These are phyloP conservation scores for Spinus olivaceus DNA, from an alignment of 2,797 vertebrate genomes.

Conservation along the genomic window DNA sequence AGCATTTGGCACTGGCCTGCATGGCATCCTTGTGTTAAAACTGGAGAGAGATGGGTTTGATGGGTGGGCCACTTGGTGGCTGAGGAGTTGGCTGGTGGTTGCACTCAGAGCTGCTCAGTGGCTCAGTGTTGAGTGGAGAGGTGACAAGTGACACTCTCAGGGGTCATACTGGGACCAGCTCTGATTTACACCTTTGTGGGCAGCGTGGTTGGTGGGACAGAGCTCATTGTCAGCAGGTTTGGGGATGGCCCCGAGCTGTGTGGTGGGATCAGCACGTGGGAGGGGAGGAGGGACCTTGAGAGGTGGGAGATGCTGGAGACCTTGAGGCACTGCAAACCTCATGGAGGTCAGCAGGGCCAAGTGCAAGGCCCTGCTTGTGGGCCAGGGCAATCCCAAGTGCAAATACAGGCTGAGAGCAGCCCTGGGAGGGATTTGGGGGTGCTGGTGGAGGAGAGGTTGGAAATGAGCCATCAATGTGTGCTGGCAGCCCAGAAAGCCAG, in stretches of 20 bases:
- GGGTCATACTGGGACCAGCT: neutral
- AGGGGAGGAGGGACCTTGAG: neutral
- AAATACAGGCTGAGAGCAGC: neutral
- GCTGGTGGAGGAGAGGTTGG: neutral
- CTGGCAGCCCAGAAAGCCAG: neutral
- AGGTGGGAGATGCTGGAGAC: neutral
- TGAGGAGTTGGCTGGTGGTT: neutral
- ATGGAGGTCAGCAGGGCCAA: neutral
- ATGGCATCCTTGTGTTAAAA: neutral
- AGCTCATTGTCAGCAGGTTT: neutral
- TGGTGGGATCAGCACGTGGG: fast-evolving
- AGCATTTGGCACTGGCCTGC: neutral
- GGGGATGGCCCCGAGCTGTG: neutral
- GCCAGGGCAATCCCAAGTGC: neutral
- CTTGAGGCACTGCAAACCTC: neutral
- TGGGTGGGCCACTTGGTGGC: too few relatives aligned
- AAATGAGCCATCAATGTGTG: neutral
- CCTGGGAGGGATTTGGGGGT: neutral
- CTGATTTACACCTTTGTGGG: fast-evolving
- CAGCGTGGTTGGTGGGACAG: fast-evolving
- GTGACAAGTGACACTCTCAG: neutral
- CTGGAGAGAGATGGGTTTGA: neutral
- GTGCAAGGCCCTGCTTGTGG: neutral
- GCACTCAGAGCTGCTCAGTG: neutral
- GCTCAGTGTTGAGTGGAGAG: neutral